A percentile compares a stretch with the other conserved stretches of the same genome.
Conservation (phyloP, 23 tunicate species). For the Ciona savignyi region DNA sequence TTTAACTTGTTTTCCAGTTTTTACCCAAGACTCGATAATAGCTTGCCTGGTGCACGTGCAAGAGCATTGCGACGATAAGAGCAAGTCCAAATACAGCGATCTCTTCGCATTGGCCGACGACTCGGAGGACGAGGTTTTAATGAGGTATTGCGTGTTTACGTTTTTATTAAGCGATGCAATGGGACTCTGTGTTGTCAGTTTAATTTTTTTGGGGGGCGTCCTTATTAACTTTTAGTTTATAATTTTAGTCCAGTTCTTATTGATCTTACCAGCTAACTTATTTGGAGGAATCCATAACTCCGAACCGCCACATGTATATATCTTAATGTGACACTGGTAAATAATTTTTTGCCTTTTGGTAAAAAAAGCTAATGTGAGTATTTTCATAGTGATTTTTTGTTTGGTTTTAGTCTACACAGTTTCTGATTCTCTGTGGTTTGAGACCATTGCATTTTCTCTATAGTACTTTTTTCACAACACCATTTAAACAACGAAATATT, state of each 20-base stretch:
- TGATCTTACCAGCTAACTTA: too few species aligned
- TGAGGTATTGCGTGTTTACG: constrained; percentile 7
- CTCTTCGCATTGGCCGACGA: constrained; percentile 74
- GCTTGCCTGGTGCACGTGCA: constrained; percentile 73
- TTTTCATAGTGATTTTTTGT: too few species aligned
- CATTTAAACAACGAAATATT: background rate
- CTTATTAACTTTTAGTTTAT: too few species aligned
- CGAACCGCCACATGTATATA: too few species aligned
- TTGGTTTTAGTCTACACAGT: too few species aligned
- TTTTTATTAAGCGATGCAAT: background rate
- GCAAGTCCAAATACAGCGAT: constrained; percentile 68
- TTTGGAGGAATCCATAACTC: too few species aligned
- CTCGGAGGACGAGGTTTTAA: constrained; percentile 52
- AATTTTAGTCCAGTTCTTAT: background rate
- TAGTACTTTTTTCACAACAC: too few species aligned
- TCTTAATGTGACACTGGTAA: too few species aligned
- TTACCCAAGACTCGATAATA: constrained; percentile 63
- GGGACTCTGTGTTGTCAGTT: background rate
- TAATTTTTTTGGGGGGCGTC: too few species aligned
- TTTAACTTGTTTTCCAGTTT: constrained; percentile 21
- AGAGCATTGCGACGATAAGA: constrained; percentile 60
- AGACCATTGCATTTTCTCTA: background rate
- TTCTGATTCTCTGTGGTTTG: too few species aligned
- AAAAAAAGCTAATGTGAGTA: too few species aligned
- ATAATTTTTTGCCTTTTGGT: too few species aligned